Conservation (phyloP, 2,888 invertebrate species). For the Elegia similella region DNA sequence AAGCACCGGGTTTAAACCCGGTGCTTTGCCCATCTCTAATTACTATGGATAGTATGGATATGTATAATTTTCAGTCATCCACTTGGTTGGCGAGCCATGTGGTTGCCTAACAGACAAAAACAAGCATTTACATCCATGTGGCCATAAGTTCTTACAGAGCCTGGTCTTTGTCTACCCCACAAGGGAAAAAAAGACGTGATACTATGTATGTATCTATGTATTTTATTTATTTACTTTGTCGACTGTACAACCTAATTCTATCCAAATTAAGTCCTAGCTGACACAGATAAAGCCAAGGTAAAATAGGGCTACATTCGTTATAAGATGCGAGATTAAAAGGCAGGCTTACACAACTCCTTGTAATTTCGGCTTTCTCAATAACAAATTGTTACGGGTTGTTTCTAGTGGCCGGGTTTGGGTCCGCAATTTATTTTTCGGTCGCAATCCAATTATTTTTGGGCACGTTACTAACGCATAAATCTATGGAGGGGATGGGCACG, state of each 20-base stretch:
- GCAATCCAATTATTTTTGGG: constrained; percentile 77
- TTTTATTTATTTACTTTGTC: too few relatives aligned
- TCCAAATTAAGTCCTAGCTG: neutral
- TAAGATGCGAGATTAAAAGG: constrained; percentile 21
- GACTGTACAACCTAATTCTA: neutral
- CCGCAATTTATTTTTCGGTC: constrained; percentile 75
- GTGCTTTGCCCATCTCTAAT: too few relatives aligned
- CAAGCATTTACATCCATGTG: too few relatives aligned
- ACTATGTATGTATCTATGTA: too few relatives aligned
- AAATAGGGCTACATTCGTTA: neutral
- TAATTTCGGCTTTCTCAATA: constrained; percentile 59
- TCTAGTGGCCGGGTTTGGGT: constrained; percentile 43
- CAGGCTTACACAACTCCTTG: constrained; percentile 34
- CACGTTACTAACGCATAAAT: constrained; percentile 70
- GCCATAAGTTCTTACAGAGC: too few relatives aligned
- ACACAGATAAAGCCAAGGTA: neutral
- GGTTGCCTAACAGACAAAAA: too few relatives aligned
- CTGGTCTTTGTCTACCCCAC: too few relatives aligned
- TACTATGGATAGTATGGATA: too few relatives aligned
- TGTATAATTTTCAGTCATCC: too few relatives aligned
- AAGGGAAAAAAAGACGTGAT: too few relatives aligned
- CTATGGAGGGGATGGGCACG: constrained; percentile 42
- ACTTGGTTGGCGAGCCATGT: too few relatives aligned
- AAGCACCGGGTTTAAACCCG: too few relatives aligned
- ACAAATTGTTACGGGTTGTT: constrained; percentile 61